phyloP scores from a whole-genome alignment of 2,888 invertebrate genomes.

The Hemithea aestivaria region DNA sequence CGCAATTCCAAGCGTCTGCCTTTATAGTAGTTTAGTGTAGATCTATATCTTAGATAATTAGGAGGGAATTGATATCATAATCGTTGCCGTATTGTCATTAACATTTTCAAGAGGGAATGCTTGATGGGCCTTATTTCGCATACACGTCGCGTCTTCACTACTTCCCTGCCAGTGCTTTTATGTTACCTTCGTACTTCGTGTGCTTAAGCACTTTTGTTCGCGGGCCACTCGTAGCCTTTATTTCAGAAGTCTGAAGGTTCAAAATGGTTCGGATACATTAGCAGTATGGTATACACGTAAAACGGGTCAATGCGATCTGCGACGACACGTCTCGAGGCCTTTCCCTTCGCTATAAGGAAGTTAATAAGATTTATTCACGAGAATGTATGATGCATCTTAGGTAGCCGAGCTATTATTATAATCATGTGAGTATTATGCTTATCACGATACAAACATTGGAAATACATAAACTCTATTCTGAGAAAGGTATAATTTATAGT shows the following conservation, averaged over 20 bases:
- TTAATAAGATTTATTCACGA: conserved; percentile 41
- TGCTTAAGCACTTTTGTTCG: conserved; percentile 7
- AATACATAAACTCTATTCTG: neutral
- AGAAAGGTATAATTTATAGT: neutral
- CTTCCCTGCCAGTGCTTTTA: conserved; percentile 16
- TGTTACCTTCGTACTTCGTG: conserved; percentile 20
- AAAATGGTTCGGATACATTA: conserved; percentile 14
- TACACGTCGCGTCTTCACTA: conserved; percentile 13
- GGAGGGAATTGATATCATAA: too few relatives aligned
- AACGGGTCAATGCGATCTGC: conserved; percentile 59
- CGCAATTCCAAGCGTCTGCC: conserved; percentile 9
- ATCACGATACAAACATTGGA: conserved; percentile 12
- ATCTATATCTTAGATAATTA: too few relatives aligned
- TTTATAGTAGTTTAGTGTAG: too few relatives aligned
- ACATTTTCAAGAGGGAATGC: conserved; percentile 3
- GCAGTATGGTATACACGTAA: conserved; percentile 28
- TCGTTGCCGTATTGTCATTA: conserved; percentile 15
- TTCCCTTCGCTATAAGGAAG: conserved; percentile 51
- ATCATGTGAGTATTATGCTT: conserved; percentile 8
- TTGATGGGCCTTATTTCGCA: conserved; percentile 11
- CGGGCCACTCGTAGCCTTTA: conserved; percentile 11
- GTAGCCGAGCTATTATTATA: conserved; percentile 19
- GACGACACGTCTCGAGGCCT: conserved; percentile 51
- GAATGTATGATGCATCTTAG: conserved; percentile 25
- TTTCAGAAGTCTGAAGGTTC: conserved; percentile 16